Evolutionary conservation across 2,797 vertebrate species (phyloP), one percentile per base, ranked within the genome.

Genomic region (Garrulus glandarius): DNA sequence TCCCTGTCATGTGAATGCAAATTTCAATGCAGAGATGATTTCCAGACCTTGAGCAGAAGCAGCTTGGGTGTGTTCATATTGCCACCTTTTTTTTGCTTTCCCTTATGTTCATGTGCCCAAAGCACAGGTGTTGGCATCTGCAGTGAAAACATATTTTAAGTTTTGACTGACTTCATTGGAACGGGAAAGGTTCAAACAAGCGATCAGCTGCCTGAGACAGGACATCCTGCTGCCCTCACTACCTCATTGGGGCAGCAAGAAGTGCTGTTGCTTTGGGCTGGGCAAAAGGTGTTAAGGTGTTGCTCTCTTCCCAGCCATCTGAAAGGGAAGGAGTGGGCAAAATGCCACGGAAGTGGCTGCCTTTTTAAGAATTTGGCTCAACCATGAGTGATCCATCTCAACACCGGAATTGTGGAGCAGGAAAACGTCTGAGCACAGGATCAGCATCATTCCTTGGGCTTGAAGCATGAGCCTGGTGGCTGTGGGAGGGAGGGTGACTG

Each of bases 1-100:
- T 96, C 91, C 71, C 69, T 89, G 82, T 94, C 91, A 94, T 63
- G 53, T 95, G 95, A 87, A 94, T 92, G 91, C 89, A 89, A 29
- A 94, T 95, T 87, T 92, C 68, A 89, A 1, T 91, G 87, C 84
- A 85, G 94, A 75, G 94, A 84, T 95, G 85, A 87, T 85, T 96
- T 95, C 84, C 85, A 96, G 90, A 44, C 44, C 37, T 17, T 41
- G 47, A 90, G 59, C 87, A 56, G 59, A 90, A 77, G 85, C 90
- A 90, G 59, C 86, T 24, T 87, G 90, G 83, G 77, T 94, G 92
- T 94, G 86, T 79, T 92, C 1, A 0, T 56, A 65, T 81, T 1
- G 0, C 11, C 85, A 87, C 63, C 19, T 67, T 60, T 84, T 67
- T 61, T 76, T 47, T 61, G 16, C 70, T 79, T 84, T 92, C 55